A percentile compares a stretch with the other conserved stretches of the same genome.
Conservation (phyloP, 2,888 invertebrate species). For the Eustalomyia histrio region DNA sequence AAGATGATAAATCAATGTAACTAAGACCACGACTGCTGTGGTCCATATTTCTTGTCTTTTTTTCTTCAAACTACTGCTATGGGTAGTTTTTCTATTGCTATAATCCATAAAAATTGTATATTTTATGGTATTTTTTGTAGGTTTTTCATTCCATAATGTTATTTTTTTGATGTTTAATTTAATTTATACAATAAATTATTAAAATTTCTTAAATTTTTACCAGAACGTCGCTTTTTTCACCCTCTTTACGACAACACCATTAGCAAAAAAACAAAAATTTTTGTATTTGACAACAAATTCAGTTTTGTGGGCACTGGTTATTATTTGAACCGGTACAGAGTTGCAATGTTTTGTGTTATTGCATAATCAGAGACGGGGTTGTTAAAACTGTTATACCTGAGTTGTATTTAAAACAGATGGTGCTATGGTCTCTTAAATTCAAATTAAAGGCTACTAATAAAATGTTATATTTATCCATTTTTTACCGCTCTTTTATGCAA, state of each 20-base stretch:
- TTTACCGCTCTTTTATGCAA: too few relatives aligned
- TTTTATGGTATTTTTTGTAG: conserved; percentile 5
- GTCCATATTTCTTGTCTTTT: conserved; percentile 45
- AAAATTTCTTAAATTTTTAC: conserved; percentile 1
- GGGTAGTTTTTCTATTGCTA: conserved; percentile 9
- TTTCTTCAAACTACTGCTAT: conserved; percentile 19
- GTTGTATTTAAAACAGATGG: not conserved
- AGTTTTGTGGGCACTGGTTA: conserved; percentile 44
- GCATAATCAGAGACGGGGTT: not conserved
- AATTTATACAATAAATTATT: conserved; percentile 4
- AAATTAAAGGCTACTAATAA: too few relatives aligned
- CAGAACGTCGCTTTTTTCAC: conserved; percentile 11
- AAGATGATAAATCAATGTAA: conserved; percentile 59
- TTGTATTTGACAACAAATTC: conserved; percentile 23
- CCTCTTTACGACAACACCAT: conserved; percentile 39
- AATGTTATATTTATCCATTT: too few relatives aligned
- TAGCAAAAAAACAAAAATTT: conserved; percentile 20
- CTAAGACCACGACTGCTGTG: conserved; percentile 45
- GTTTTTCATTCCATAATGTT: conserved; percentile 12
- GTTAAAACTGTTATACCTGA: not conserved
- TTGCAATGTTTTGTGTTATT: conserved; percentile 17
- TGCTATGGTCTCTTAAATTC: not conserved
- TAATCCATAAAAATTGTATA: conserved; percentile 14
- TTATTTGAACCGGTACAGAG: conserved; percentile 49
- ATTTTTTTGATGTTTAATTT: not conserved